A percentile compares a stretch with the other conserved stretches of the same genome.
These are phyloP conservation scores for Rotaria sp. DNA, from an alignment of 2,888 invertebrate species.

Conservation along the genomic window DNA sequence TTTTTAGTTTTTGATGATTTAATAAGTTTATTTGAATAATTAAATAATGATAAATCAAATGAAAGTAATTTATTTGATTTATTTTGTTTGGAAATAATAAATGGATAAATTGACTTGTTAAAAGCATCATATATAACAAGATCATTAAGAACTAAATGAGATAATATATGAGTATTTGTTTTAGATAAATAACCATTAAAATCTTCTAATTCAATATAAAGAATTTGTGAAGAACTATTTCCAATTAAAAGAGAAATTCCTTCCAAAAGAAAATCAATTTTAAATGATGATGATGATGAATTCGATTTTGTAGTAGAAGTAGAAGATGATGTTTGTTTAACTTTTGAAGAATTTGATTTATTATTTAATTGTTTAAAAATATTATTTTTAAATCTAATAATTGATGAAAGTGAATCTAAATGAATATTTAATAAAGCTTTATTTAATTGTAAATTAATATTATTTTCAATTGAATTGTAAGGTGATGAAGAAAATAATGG, in stretches of 20 bases:
- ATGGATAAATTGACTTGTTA: conserved; percentile 66
- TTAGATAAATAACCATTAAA: conserved; percentile 69
- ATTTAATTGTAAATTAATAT: conserved; percentile 71
- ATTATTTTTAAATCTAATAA: conserved; percentile 56
- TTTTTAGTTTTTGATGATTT: conserved; percentile 57
- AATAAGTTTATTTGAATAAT: conserved; percentile 58
- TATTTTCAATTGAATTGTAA: conserved; percentile 64
- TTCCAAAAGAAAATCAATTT: conserved; percentile 69
- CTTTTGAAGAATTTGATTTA: too few relatives aligned
- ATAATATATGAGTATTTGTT: conserved; percentile 70
- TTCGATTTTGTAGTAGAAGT: too few relatives aligned
- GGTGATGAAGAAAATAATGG: conserved; percentile 55
- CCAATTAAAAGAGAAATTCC: conserved; percentile 59
- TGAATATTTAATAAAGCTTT: conserved; percentile 72
- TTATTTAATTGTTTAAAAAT: conserved; percentile 28
- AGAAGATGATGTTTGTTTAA: too few relatives aligned
- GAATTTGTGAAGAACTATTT: conserved; percentile 65
- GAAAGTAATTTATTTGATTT: conserved; percentile 63
- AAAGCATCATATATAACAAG: conserved; percentile 73
- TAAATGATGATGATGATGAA: conserved; percentile 54
- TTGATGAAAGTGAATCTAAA: conserved; percentile 71
- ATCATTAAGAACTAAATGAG: conserved; percentile 67
- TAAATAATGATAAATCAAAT: conserved; percentile 69
- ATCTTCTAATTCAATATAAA: conserved; percentile 64
- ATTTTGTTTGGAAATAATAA: conserved; percentile 70